phyloP scores from a whole-genome alignment of 2,113 vertebrate genomes.

The Semicossyphus pulcher region DNA sequence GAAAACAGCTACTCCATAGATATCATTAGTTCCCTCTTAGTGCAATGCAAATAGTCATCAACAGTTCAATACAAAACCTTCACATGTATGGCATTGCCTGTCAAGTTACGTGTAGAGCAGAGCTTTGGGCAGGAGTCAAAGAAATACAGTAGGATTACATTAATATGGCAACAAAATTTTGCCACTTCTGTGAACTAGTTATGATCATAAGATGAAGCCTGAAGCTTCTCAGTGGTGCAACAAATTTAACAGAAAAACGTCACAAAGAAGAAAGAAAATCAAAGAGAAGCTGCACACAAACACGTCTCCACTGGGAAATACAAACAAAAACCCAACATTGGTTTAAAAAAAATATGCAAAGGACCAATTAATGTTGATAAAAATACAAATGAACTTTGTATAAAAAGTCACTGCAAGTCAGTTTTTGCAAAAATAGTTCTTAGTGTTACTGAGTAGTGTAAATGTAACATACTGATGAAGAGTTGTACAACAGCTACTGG shows the following conservation, averaged over 20 bases:
- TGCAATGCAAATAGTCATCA: conserved; percentile 25
- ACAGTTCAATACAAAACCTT: neutral
- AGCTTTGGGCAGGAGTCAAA: conserved; percentile 2
- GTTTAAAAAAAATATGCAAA: conserved; percentile 34
- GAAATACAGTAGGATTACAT: conserved; percentile 38
- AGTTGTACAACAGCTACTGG: conserved; percentile 7
- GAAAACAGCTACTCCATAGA: neutral
- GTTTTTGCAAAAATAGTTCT: conserved; percentile 11
- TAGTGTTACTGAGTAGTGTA: conserved; percentile 32
- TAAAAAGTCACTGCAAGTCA: conserved; percentile 45
- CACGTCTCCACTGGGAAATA: conserved; percentile 8
- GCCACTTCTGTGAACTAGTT: conserved; percentile 3
- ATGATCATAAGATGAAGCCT: neutral
- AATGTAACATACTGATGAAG: conserved; percentile 6
- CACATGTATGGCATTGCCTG: neutral
- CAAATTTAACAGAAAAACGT: conserved; percentile 18
- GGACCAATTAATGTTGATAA: conserved; percentile 26
- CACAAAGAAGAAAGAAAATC: conserved; percentile 4
- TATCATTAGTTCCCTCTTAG: conserved; percentile 6
- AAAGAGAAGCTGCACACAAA: conserved; percentile 39
- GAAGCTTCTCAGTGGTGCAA: conserved; percentile 11
- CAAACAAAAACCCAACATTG: conserved; percentile 37
- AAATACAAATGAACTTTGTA: conserved; percentile 31
- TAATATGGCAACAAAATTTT: neutral
- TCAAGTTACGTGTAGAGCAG: conserved; percentile 2